Evolutionary conservation across 2,113 vertebrate species (phyloP), one percentile per base, ranked within the genome.

Genomic region (Xenopus laevis): DNA sequence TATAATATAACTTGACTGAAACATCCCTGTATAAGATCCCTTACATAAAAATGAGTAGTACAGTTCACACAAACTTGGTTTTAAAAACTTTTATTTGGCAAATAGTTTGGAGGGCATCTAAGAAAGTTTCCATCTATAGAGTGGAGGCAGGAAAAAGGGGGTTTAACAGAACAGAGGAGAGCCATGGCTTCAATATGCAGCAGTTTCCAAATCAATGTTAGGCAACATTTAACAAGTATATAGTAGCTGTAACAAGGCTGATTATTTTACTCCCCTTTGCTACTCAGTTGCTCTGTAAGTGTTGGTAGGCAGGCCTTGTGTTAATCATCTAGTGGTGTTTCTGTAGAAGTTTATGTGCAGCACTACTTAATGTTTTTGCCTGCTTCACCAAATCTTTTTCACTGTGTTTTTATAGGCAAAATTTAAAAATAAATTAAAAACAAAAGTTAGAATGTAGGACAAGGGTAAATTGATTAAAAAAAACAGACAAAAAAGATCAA

Each of bases 381-480:
- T 98, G 97, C 90, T 98, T 98, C 92, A 94, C 94, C 93, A 95
- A 89, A 90, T 98, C 93, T 88, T 96, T 97, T 89, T 98, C 97
- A 84, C 97, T 99, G 81, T 79, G 67, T 50, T 64, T 50, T 63
- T 69, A 50, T 7, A 18, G 44, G 23, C 10, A 65, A 18, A 50
- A 4, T 8, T 10, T 10, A 21, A 60, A 71, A 1, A 78, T 78
- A 81, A 71, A 82, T 79, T 78, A 77, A 86, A 78, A 86, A 72
- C 65, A 79, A 79, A 72, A 60, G 59, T 72, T 79, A 82, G 79
- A 23, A 84, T 16, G 65, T 71, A 85, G 82, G 76, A 81, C 33
- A 80, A 83, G 58, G 72, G 58, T 13, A 53, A 7, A 67, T 66
- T 62, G 72, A 79, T 68, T 68, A 78, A 72, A 21, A n/a, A 46